phyloP scores from a whole-genome alignment of 2,888 invertebrate species.

The Nysson spinosus region DNA sequence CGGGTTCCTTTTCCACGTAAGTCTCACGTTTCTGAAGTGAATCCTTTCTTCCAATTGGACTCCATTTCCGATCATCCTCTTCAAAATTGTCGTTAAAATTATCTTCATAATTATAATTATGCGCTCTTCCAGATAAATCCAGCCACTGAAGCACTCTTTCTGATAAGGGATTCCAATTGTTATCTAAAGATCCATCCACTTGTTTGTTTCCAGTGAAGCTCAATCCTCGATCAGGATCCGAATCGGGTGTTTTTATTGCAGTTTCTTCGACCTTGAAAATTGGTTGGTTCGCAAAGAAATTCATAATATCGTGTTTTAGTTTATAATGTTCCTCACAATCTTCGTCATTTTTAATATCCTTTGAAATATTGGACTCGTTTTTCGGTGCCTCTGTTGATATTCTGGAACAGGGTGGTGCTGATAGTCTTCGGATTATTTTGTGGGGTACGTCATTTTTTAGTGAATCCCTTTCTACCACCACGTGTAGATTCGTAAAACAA shows the following conservation, averaged over 20 bases:
- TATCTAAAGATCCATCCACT: conserved; percentile 16
- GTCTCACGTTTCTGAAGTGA: conserved; percentile 27
- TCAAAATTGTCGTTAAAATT: conserved; percentile 5
- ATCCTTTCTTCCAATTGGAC: conserved; percentile 22
- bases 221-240: background rate
- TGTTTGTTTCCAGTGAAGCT: conserved; percentile 3
- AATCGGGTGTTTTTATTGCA: background rate
- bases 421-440: conserved; percentile 58
- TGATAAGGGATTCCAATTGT: conserved; percentile 78
- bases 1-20: conserved; percentile 36
- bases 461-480: conserved; percentile 60
- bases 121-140: conserved; percentile 84
- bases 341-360: background rate
- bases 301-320: background rate
- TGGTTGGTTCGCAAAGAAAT: background rate
- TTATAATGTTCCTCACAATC: background rate
- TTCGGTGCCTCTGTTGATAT: conserved; percentile 3
- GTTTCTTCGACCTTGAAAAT: background rate
- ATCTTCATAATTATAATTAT: conserved; percentile 46
- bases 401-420: conserved; percentile 59
- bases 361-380: background rate
- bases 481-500: conserved; percentile 67
- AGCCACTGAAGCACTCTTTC: conserved; percentile 89
- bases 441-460: conserved; percentile 36
- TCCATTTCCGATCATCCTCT: conserved; percentile 27